Evolutionary conservation across 2,113 vertebrate species (phyloP).

Genomic region (Oncorhynchus mykiss): DNA sequence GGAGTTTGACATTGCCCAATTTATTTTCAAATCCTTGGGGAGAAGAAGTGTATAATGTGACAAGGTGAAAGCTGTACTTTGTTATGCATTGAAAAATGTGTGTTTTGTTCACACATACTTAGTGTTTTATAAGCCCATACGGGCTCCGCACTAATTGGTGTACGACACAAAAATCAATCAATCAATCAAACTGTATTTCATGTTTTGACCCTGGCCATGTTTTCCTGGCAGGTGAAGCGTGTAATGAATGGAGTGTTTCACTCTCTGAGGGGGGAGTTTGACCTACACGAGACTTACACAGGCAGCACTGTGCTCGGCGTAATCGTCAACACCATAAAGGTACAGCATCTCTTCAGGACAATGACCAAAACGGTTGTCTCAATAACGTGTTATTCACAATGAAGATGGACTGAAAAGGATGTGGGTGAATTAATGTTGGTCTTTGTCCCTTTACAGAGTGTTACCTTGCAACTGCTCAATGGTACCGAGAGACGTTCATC

Average conservation of each 20-base stretch:
- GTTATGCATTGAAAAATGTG: neutral
- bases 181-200: too few species aligned
- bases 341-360: slow-evolving; percentile 45
- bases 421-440: neutral
- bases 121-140: too few species aligned
- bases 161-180: too few species aligned
- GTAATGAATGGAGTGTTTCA: slow-evolving; percentile 97
- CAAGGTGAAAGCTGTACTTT: too few species aligned
- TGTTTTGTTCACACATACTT: neutral
- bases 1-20: too few species aligned
- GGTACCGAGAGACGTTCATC: slow-evolving; percentile 50
- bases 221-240: slow-evolving; percentile 84
- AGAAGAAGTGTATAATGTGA: too few species aligned
- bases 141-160: too few species aligned
- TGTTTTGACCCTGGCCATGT: neutral
- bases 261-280: slow-evolving; percentile 86
- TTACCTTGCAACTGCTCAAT: slow-evolving; percentile 85
- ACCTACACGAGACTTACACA: slow-evolving; percentile 81
- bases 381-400: neutral
- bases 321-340: slow-evolving; percentile 91
- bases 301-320: slow-evolving; percentile 82
- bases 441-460: slow-evolving; percentile 71
- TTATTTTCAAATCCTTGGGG: too few species aligned
- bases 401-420: neutral
- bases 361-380: neutral